These are phyloP conservation scores for Hypena proboscidalis DNA, from an alignment of 2,888 invertebrate genomes.

Conservation along the genomic window DNA sequence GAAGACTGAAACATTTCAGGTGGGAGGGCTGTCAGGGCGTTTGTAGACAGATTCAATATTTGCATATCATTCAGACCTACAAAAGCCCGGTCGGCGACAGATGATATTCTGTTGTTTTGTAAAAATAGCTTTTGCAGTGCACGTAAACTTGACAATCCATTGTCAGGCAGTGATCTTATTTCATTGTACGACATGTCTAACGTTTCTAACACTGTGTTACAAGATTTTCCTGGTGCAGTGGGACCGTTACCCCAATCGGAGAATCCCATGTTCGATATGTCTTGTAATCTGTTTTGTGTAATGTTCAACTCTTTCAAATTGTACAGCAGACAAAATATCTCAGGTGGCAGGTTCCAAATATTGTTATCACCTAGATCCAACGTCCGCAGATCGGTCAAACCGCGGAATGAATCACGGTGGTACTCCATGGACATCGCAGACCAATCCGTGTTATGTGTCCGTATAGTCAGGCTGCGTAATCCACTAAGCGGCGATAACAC, in stretches of 20 bases:
- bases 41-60: conserved; percentile 91
- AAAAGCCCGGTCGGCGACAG: conserved; percentile 90
- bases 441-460: conserved; percentile 92
- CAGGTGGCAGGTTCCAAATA: conserved; percentile 90
- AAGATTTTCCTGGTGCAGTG: conserved; percentile 88
- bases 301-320: conserved; percentile 89
- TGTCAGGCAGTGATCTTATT: conserved; percentile 88
- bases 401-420: conserved; percentile 89
- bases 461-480: conserved; percentile 87
- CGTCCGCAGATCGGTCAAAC: conserved; percentile 87
- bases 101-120: conserved; percentile 91
- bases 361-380: conserved; percentile 91
- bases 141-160: conserved; percentile 89
- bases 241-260: conserved; percentile 90
- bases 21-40: conserved; percentile 90
- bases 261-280: conserved; percentile 90
- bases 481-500: conserved; percentile 88
- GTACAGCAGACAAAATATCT: conserved; percentile 89
- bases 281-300: conserved; percentile 91
- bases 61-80: conserved; percentile 88
- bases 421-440: conserved; percentile 91
- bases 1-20: conserved; percentile 91
- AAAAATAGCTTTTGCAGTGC: conserved; percentile 89
- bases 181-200: conserved; percentile 91
- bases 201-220: conserved; percentile 88